phyloP scores from a whole-genome alignment of 1,140 invertebrate genomes.

The Manduca sexta region DNA sequence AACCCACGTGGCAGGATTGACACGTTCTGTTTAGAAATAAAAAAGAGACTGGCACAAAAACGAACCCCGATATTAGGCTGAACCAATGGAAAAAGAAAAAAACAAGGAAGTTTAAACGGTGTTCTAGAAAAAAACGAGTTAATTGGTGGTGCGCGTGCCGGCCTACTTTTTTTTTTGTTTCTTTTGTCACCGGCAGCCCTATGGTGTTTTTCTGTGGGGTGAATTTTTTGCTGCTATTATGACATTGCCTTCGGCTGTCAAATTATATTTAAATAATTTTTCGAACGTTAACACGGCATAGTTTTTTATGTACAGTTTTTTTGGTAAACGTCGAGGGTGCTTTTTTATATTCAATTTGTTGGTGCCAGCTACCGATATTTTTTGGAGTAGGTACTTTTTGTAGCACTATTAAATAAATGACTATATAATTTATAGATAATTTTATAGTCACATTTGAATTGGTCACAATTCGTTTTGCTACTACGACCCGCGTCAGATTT shows the following conservation, averaged over 20 bases:
- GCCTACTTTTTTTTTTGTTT: constrained; percentile 37
- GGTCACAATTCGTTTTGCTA: too few relatives aligned
- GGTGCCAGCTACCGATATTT: too few relatives aligned
- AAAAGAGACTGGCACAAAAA: constrained; percentile 44
- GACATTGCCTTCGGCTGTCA: constrained; percentile 13
- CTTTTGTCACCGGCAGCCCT: constrained; percentile 30
- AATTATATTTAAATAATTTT: constrained; percentile 1
- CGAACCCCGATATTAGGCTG: constrained; percentile 33
- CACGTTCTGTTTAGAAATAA: constrained; percentile 26
- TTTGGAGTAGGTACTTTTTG: too few relatives aligned
- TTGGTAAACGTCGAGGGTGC: too few relatives aligned
- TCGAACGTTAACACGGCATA: too few relatives aligned
- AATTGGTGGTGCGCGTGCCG: constrained; percentile 64
- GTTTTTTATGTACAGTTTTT: background rate
- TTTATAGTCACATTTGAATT: too few relatives aligned
- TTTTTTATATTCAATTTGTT: too few relatives aligned
- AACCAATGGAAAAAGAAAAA: constrained; percentile 61
- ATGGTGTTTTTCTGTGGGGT: constrained; percentile 41
- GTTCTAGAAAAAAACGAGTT: constrained; percentile 52
- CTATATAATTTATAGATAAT: too few relatives aligned
- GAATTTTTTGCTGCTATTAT: constrained; percentile 64
- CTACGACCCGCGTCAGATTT: too few relatives aligned
- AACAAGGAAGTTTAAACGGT: constrained; percentile 34
- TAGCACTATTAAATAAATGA: too few relatives aligned
- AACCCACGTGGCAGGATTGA: constrained; percentile 42